A percentile compares a stretch with the other conserved stretches of the same genome.
These are phyloP conservation scores for Allophyes oxyacanthae DNA, from an alignment of 2,888 invertebrate species.

Conservation along the genomic window DNA sequence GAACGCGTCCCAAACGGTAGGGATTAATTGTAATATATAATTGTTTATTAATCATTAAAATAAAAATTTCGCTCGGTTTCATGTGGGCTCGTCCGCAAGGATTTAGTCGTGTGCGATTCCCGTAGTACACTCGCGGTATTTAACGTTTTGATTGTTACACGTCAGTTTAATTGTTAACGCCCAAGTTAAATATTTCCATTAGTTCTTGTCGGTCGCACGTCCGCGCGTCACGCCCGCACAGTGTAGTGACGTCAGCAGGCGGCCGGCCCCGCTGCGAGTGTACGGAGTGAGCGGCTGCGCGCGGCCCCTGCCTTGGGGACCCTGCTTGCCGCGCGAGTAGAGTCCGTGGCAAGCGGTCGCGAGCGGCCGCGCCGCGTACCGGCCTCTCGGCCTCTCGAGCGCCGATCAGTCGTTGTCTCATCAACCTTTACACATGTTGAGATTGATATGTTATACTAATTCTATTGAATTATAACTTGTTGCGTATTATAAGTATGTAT, in stretches of 20 bases:
- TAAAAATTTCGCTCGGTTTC: slow-evolving; percentile 73
- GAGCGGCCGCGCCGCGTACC: slow-evolving; percentile 29
- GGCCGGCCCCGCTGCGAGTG: slow-evolving; percentile 38
- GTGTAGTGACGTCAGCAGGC: slow-evolving; percentile 30
- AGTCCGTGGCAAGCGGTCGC: neutral
- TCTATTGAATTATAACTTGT: slow-evolving; percentile 89
- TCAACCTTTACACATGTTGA: slow-evolving; percentile 89
- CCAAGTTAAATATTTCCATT: slow-evolving; percentile 35
- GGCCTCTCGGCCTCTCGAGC: slow-evolving; percentile 43
- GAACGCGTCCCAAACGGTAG: slow-evolving; percentile 81
- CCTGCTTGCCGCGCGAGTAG: too few species aligned
- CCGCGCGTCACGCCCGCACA: slow-evolving; percentile 15
- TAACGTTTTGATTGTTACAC: slow-evolving; percentile 52
- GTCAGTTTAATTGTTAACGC: slow-evolving; percentile 49
- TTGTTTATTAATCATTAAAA: slow-evolving; percentile 75
- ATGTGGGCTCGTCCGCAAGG: slow-evolving; percentile 65
- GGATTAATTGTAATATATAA: slow-evolving; percentile 81
- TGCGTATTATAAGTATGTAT: slow-evolving; percentile 85
- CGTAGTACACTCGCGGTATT: slow-evolving; percentile 64
- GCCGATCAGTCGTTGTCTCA: slow-evolving; percentile 80
- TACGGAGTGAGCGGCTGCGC: slow-evolving; percentile 26
- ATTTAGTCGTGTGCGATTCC: slow-evolving; percentile 61
- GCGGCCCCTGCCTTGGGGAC: slow-evolving; percentile 1
- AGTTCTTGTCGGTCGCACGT: slow-evolving; percentile 15
- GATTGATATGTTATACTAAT: slow-evolving; percentile 89